A percentile compares a stretch with the other conserved stretches of the same genome.
Conservation (phyloP, 2,797 vertebrate species). For the Sebastes alutus region DNA sequence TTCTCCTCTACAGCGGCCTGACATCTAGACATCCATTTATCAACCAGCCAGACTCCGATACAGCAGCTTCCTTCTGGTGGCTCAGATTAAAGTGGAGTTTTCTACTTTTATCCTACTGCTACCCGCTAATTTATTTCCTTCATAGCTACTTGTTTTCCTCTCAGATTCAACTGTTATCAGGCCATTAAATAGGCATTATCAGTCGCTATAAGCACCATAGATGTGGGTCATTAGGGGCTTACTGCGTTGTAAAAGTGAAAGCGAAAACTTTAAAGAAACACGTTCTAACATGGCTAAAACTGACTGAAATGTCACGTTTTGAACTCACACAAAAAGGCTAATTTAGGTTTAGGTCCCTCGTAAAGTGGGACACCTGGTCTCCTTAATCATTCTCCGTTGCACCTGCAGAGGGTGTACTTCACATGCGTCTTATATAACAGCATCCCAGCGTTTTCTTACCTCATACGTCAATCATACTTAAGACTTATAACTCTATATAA, state of each 20-base stretch:
- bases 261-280: too few species aligned
- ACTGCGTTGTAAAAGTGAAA: too few species aligned
- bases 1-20: slow-evolving; percentile 7
- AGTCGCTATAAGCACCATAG: too few species aligned
- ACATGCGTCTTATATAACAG: background rate
- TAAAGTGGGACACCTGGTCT: too few species aligned
- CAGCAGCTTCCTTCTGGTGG: background rate
- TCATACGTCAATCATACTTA: background rate
- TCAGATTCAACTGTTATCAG: background rate
- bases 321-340: too few species aligned
- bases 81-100: slow-evolving; percentile 10
- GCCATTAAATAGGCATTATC: too few species aligned
- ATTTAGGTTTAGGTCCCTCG: too few species aligned
- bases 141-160: background rate
- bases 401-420: background rate
- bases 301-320: too few species aligned
- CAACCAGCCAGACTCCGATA: background rate
- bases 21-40: slow-evolving; percentile 26
- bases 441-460: background rate
- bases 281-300: too few species aligned
- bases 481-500: background rate
- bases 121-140: background rate
- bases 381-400: background rate
- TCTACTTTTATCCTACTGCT: slow-evolving; percentile 3
- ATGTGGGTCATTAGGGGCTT: too few species aligned